Conservation (phyloP, 1,140 invertebrate genomes). For the Trichonephila clavata region DNA sequence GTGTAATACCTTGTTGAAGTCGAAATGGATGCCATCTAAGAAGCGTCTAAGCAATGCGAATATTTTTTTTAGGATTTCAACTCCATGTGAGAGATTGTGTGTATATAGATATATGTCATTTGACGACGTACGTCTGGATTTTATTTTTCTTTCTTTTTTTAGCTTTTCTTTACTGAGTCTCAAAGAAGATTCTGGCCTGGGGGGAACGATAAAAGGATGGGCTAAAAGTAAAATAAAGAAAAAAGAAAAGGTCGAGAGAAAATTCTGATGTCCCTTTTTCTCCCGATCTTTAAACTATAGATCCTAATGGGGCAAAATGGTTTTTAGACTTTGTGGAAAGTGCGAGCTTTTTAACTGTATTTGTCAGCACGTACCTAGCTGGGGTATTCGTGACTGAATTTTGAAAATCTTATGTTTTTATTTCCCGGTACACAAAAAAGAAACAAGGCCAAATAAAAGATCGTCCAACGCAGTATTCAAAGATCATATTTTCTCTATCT, state of each 20-base stretch:
- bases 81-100: slow-evolving; percentile 2
- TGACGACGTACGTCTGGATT: background rate
- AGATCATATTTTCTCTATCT: slow-evolving; percentile 1
- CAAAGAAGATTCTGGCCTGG: slow-evolving; percentile 3
- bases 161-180: background rate
- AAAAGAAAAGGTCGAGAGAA: slow-evolving; percentile 15
- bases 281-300: slow-evolving; percentile 22
- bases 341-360: background rate
- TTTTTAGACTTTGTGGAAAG: slow-evolving; percentile 19
- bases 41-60: background rate
- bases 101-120: slow-evolving; percentile 42
- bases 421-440: background rate
- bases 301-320: slow-evolving; percentile 45
- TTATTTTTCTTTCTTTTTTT: background rate
- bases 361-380: slow-evolving; percentile 34
- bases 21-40: slow-evolving; percentile 21
- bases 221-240: background rate
- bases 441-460: background rate
- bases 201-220: slow-evolving; percentile 43
- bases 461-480: background rate
- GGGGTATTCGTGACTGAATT: slow-evolving; percentile 9
- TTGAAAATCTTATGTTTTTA: background rate
- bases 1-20: slow-evolving; percentile 29
- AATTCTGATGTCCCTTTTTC: slow-evolving; percentile 12
- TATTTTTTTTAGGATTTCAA: slow-evolving; percentile 8